These are phyloP conservation scores for Zaprionus inermis DNA, from an alignment of 1,140 invertebrate species.

Conservation along the genomic window DNA sequence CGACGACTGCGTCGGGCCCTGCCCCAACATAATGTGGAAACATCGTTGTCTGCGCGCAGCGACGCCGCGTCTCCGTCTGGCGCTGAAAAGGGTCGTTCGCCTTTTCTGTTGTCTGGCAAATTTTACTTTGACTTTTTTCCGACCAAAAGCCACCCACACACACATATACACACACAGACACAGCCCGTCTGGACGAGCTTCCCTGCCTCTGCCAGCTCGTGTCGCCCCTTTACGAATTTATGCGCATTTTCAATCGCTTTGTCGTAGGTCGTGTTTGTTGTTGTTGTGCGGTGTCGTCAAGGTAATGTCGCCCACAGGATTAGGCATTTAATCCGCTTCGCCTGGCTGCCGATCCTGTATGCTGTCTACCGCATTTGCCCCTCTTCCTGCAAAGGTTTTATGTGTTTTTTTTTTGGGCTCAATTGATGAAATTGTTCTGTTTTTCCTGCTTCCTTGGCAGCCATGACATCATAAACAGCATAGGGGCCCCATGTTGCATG, in stretches of 20 bases:
- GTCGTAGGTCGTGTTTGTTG: conserved; percentile 81
- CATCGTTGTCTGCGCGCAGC: conserved; percentile 17
- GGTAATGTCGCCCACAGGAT: conserved; percentile 78
- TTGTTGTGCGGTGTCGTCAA: conserved; percentile 67
- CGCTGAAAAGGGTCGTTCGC: conserved; percentile 83
- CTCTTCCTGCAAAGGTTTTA: background rate
- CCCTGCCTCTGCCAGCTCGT: conserved; percentile 18
- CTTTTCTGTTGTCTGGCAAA: conserved; percentile 81
- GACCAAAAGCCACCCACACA: conserved; percentile 23
- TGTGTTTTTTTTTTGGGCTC: background rate
- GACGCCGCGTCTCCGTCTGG: conserved; percentile 54
- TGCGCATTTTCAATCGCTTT: conserved; percentile 81
- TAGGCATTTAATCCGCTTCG: conserved; percentile 38
- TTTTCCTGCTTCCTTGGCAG: conserved; percentile 22
- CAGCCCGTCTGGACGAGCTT: conserved; percentile 18
- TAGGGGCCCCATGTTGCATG: conserved; percentile 14
- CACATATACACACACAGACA: background rate
- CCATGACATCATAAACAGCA: conserved; percentile 65
- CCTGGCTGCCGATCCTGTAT: background rate
- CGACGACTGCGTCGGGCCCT: conserved; percentile 54
- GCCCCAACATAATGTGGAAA: conserved; percentile 64
- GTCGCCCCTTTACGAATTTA: conserved; percentile 55
- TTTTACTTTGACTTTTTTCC: conserved; percentile 69
- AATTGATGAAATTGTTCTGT: background rate
- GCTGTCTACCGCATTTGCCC: background rate